phyloP scores from a whole-genome alignment of 2,113 vertebrate species.

The Eupsittula cactorum region DNA sequence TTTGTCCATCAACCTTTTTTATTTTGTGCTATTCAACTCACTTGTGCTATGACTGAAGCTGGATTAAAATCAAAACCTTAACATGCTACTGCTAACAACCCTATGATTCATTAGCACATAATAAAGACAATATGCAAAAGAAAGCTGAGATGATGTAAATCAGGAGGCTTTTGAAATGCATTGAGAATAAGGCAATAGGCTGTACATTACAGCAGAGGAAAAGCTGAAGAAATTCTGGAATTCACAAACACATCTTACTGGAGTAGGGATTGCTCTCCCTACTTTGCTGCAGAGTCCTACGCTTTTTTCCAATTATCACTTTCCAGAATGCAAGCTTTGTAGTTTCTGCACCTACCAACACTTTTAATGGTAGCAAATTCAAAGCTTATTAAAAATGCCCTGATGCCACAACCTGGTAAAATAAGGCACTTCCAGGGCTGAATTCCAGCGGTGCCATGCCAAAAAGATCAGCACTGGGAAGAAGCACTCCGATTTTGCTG shows the following conservation, averaged over 20 bases:
- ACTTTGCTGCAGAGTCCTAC: neutral
- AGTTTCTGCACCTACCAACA: conserved; percentile 50
- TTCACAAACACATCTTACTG: neutral
- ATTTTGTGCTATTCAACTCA: conserved; percentile 65
- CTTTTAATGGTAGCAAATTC: conserved; percentile 47
- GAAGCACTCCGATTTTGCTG: neutral
- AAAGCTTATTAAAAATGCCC: conserved; percentile 57
- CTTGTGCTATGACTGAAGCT: conserved; percentile 69
- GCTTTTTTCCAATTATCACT: neutral
- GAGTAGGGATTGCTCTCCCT: neutral
- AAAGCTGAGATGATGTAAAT: conserved; percentile 59
- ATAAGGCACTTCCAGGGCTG: conserved; percentile 79
- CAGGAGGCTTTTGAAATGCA: conserved; percentile 44
- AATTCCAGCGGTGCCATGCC: conserved; percentile 46
- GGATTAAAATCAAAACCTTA: conserved; percentile 57
- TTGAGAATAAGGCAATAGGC: conserved; percentile 64
- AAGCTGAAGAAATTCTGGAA: conserved; percentile 22
- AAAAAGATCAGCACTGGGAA: neutral
- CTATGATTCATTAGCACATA: conserved; percentile 46
- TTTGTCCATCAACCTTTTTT: conserved; percentile 65
- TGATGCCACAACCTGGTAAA: conserved; percentile 47
- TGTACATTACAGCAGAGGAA: conserved; percentile 16
- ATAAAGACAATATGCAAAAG: conserved; percentile 35
- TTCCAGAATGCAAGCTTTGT: neutral
- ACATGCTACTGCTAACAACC: conserved; percentile 54